Base-by-base conservation (phyloP, 2,113 vertebrate species). In the Phalacrocorax pelagicus region DNA sequence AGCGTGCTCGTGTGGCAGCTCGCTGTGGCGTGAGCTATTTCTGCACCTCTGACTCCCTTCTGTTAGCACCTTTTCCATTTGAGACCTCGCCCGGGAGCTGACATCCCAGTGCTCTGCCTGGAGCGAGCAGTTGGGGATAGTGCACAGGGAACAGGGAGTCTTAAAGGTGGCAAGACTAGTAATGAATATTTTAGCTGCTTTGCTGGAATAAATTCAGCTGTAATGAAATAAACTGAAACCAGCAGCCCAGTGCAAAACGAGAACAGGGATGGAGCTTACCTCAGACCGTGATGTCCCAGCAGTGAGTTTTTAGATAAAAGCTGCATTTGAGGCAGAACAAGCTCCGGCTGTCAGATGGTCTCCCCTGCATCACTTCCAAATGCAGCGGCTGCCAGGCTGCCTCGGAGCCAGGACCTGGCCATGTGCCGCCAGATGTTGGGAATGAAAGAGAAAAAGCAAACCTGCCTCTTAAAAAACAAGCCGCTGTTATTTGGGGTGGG, bases 121-220 rank as follows among this genome's bases (percentile, higher is more conserved):
- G 36, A 79, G 88, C 34, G 9, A 44, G 81, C 66, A 69, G 15
- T n/a, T 58, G 19, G 57, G 63, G 90, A 67, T 5, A 5, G 65
- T 19, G 63, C 29, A 11, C 17, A 11, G 86, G 73, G 70, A 85
- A 17, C 15, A 1, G 36, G 49, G 66, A 69, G 44, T 20, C 83
- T 72, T 52, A 36, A 47, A 92, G 89, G 79, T 63, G 74, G 69
- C 47, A 72, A 80, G 82, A 21, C 34, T 72, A 22, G 32, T 32
- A n/a, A 71, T 80, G 81, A 93, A 77, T 90, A 93, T 94, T 96
- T 91, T 79, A 94, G n/a, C 90, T 85, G 80, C 63, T 90, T 87
- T 67, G 74, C 81, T 75, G 69, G 67, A 92, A 73, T 94, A 79
- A 81, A 84, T 92, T 77, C 58, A 67, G 57, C 30, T 92, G 73